Evolutionary conservation across 2,888 invertebrate species (phyloP).

Genomic region (Horisme vitalbata): DNA sequence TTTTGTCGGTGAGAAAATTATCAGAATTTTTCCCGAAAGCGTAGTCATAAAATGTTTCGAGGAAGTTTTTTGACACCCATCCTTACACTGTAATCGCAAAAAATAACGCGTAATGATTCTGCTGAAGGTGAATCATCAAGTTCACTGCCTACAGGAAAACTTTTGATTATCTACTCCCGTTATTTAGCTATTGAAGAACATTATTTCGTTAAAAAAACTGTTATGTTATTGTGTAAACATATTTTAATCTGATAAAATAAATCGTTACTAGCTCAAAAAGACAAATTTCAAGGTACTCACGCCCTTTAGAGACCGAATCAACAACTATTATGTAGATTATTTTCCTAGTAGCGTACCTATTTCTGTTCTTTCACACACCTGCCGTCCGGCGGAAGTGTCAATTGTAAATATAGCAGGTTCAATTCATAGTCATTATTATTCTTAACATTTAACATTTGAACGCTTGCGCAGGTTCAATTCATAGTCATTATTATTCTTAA

Average conservation of each 20-base stretch:
- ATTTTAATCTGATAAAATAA: no score
- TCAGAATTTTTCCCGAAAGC: constrained; percentile 30
- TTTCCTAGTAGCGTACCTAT: constrained; percentile 24
- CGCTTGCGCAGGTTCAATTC: constrained; percentile 39
- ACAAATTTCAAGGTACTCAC: no score
- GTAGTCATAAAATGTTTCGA: constrained; percentile 36
- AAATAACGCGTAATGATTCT: constrained; percentile 25
- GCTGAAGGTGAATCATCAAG: constrained; percentile 22
- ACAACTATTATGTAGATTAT: constrained; percentile 5
- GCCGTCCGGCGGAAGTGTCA: constrained; percentile 44
- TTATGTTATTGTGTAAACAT: no score
- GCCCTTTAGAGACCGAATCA: no score
- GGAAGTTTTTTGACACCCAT: constrained; percentile 39
- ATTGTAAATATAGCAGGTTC: constrained; percentile 35
- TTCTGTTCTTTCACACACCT: constrained; percentile 26
- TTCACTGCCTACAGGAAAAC: constrained; percentile 12
- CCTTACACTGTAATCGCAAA: constrained; percentile 31
- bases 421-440: constrained; percentile 20
- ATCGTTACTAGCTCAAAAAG: no score
- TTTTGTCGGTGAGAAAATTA: constrained; percentile 28
- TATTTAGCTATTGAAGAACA: not conserved
- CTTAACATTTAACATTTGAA: constrained; percentile 36
- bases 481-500: constrained; percentile 27
- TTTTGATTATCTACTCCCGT: constrained; percentile 6
- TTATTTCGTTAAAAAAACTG: not conserved